Conservation (phyloP, 2,888 invertebrate species). For the Ramazzottius varieornatus region DNA sequence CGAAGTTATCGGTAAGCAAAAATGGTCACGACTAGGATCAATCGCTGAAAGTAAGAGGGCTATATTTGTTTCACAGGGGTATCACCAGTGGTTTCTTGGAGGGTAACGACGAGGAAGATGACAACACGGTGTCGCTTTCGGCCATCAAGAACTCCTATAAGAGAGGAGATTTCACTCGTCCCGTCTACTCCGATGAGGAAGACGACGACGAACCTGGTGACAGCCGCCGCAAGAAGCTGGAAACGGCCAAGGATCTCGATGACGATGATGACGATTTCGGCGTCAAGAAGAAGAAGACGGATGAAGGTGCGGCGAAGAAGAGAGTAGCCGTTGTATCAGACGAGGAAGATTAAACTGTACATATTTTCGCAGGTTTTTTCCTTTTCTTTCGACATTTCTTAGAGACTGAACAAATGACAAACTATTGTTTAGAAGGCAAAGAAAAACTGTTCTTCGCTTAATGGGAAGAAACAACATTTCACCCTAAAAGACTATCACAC, state of each 20-base stretch:
- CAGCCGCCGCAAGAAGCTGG: not conserved
- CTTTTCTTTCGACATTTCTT: no score
- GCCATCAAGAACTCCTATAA: slow-evolving; percentile 88
- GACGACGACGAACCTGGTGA: not conserved
- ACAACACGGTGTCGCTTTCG: slow-evolving; percentile 63
- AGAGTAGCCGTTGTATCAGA: not conserved
- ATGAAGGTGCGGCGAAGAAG: not conserved
- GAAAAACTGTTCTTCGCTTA: no score
- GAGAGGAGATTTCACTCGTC: slow-evolving; percentile 25
- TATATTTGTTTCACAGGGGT: not conserved
- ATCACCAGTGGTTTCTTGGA: slow-evolving; percentile 21
- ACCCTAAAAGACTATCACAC: no score
- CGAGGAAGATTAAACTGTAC: no score
- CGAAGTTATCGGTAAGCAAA: slow-evolving; percentile 15
- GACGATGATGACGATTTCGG: not conserved
- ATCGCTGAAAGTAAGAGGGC: not conserved
- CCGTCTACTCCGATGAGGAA: not conserved
- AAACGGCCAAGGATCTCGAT: not conserved
- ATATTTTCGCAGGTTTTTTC: no score
- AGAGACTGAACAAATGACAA: no score
- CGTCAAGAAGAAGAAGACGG: slow-evolving; percentile 1
- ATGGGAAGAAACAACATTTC: no score
- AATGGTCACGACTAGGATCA: not conserved
- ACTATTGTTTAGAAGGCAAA: no score
- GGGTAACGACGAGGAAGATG: slow-evolving; percentile 72